Conservation (phyloP, 2,797 vertebrate genomes). For the Benthosema pterotum region DNA sequence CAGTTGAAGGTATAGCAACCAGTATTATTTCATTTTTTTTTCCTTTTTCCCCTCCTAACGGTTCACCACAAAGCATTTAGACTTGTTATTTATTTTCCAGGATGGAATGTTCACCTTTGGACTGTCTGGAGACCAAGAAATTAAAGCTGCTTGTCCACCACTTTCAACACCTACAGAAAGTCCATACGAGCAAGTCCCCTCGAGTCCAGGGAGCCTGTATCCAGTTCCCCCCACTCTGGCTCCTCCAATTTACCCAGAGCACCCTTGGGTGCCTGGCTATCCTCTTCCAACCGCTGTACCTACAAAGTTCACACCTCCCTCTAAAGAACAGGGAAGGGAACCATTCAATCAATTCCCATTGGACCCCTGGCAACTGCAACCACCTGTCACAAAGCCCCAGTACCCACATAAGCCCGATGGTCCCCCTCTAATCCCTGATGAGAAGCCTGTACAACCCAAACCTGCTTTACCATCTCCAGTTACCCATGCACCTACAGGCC, state of each 20-base stretch:
- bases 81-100: conserved; percentile 47
- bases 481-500: not conserved
- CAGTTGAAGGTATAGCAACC: conserved; percentile 51
- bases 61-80: not conserved
- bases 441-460: conserved; percentile 2
- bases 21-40: not conserved
- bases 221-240: not conserved
- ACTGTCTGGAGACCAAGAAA: conserved; percentile 54
- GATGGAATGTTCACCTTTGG: conserved; percentile 71
- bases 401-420: not conserved
- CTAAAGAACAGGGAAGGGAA: conserved; percentile 1
- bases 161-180: conserved; percentile 14
- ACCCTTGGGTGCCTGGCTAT: not conserved
- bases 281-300: not conserved
- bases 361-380: not conserved
- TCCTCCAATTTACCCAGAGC: conserved; percentile 2
- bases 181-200: conserved; percentile 1
- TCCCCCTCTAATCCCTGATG: not conserved
- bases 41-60: not conserved
- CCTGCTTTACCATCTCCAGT: not conserved
- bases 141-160: conserved; percentile 70
- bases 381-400: not conserved
- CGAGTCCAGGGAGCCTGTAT: not conserved
- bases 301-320: not conserved
- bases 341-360: not conserved